Evolutionary conservation across 2,797 vertebrate genomes (phyloP), one percentile per base, ranked within the genome.

Genomic region (Periophthalmus magnuspinnatus): DNA sequence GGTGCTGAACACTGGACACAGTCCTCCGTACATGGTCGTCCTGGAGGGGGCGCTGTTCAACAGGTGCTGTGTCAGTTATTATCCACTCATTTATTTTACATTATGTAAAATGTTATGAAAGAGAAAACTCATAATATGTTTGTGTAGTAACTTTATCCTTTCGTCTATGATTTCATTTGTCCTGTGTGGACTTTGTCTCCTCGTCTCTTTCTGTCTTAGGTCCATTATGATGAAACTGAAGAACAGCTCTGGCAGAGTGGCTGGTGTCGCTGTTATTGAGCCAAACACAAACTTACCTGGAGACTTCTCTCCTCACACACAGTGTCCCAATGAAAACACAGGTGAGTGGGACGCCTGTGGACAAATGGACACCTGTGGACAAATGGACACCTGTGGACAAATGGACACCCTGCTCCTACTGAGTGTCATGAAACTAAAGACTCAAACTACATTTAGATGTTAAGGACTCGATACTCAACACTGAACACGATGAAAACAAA

Each of bases 311-410:
- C 94, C 96, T 0, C 96, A 96, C 50, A 86, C 93, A n/a, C 77
- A 86, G 6, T 99, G 97, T 64, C 97, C 97, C 86, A 99, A 96
- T 0, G 95, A 98, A 69, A 95, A 96, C 52, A 93, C 96, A 79
- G 97, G 97, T 99, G 87, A 90, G 94, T 62, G 55, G 33, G 6
- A 45, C 10, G 2, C 38, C 38, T 3, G 33, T 45, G 13, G 41
- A 45, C 3, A 45, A 45, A 28, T 1, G 41, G 34, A 36, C 34
- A 28, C 28, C 1, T 28, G 28, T n/a, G n/a, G n/a, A n/a, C n/a
- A n/a, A n/a, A n/a, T n/a, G n/a, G n/a, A n/a, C n/a, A n/a, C n/a
- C n/a, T n/a, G n/a, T n/a, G n/a, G n/a, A n/a, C n/a, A n/a, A n/a
- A n/a, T n/a, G n/a, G n/a, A n/a, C n/a, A n/a, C n/a, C n/a, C n/a